Percentiles rank a stretch among this genome's conserved stretches.
These are phyloP conservation scores for Habropoda laboriosa DNA, from an alignment of 1,140 invertebrate species.

Conservation along the genomic window DNA sequence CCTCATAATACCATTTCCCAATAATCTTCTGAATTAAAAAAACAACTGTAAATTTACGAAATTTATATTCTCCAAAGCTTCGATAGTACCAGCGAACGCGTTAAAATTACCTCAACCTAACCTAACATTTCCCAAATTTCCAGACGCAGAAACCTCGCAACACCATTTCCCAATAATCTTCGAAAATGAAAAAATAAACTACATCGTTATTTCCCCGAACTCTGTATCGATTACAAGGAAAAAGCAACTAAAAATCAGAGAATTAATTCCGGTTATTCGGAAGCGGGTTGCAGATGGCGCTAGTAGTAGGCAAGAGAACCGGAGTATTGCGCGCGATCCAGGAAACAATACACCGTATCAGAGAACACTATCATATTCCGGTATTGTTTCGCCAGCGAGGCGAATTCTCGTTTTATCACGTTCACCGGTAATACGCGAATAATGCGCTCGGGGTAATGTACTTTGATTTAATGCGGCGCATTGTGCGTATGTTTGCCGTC, in stretches of 20 bases:
- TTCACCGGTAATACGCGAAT: constrained; percentile 49
- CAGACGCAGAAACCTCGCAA: too few species aligned
- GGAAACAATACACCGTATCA: not conserved
- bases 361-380: not conserved
- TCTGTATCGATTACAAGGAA: not conserved
- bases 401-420: constrained; percentile 55
- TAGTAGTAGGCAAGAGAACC: not conserved
- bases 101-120: too few species aligned
- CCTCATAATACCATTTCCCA: too few species aligned
- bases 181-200: not conserved
- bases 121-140: too few species aligned
- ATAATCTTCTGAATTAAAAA: too few species aligned
- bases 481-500: constrained; percentile 37
- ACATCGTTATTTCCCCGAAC: not conserved
- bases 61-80: too few species aligned
- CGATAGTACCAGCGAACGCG: too few species aligned
- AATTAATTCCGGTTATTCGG: not conserved
- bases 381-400: constrained; percentile 27
- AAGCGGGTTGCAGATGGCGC: too few species aligned
- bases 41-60: too few species aligned
- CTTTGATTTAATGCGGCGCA: constrained; percentile 58
- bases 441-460: constrained; percentile 46
- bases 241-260: not conserved
- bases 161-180: too few species aligned
- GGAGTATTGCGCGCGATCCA: not conserved